Percentiles rank a stretch among this genome's conserved stretches.
These are phyloP conservation scores for Tarsius wallacei DNA, from an alignment of 2,797 vertebrate species.

Conservation along the genomic window DNA sequence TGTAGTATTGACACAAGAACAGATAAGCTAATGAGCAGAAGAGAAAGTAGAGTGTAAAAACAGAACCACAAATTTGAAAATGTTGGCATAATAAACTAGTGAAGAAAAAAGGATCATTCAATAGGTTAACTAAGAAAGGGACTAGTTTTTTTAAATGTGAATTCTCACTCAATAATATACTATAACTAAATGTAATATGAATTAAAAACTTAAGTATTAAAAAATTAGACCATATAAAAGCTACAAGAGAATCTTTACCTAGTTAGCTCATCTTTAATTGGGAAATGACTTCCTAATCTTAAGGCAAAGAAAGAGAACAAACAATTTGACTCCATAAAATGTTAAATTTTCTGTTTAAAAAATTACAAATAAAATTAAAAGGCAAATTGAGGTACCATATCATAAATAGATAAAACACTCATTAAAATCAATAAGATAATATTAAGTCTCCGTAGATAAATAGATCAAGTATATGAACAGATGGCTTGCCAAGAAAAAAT, in stretches of 20 bases:
- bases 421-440: neutral
- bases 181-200: neutral
- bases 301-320: neutral
- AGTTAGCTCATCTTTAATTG: neutral
- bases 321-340: neutral
- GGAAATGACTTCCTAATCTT: neutral
- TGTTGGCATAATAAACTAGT: neutral
- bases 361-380: neutral
- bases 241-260: neutral
- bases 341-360: neutral
- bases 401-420: neutral
- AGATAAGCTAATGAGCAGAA: neutral
- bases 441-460: neutral
- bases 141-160: neutral
- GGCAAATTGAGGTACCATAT: neutral
- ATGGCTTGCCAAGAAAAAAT: neutral
- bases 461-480: neutral
- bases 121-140: neutral
- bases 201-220: neutral
- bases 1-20: neutral
- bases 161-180: neutral
- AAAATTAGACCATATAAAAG: neutral
- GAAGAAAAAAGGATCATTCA: neutral
- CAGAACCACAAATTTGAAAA: neutral
- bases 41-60: neutral